Evolutionary conservation across 2,113 vertebrate genomes (phyloP), one percentile per base, ranked within the genome.

Genomic region (Anthoscopus minutus): DNA sequence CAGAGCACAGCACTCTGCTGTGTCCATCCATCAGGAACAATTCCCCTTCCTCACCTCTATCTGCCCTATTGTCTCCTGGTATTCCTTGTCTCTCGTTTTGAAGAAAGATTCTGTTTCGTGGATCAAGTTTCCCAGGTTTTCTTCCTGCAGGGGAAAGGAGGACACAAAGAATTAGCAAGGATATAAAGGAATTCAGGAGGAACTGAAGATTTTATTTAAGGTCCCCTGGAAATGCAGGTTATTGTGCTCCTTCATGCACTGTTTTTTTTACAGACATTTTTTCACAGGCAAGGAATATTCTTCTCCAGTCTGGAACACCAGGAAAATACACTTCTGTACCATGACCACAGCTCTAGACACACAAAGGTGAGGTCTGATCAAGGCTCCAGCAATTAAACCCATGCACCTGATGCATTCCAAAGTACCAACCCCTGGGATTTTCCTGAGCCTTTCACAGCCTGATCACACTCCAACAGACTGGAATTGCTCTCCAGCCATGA

Each of bases 21-120:
- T 31, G 60, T 54, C 35, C 10, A 3, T 53, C 61, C 57, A 3
- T 10, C 25, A 64, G 48, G 42, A 76, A 48, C 37, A 53, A 38
- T 1, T 27, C 45, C 30, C 33, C 33, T 51, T 23, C 72, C 97
- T 97, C 92, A 99, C 99, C 99, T 99, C 99, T 6, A 99, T 99
- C 97, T 99, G 98, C 40, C 98, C 99, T 61, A 99, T 99, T 30
- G 99, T 99, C 74, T 99, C 98, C 96, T 99, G 99, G 96, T 99
- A 99, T 86, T 99, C 99, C 92, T 99, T 98, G 97, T 99, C 99
- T 96, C 99, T 98, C 6, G 98, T 99, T 98, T 99, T 99, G 97
- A 99, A 99, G 86, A 99, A 99, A 35, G 99, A 99, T 85, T 99
- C 99, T 0, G 99, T 99, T 96, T 99, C 99, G 0, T 99, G 98